Base-by-base conservation (phyloP, 1,140 invertebrate species). In the Pseudomyrmex pallidus region DNA sequence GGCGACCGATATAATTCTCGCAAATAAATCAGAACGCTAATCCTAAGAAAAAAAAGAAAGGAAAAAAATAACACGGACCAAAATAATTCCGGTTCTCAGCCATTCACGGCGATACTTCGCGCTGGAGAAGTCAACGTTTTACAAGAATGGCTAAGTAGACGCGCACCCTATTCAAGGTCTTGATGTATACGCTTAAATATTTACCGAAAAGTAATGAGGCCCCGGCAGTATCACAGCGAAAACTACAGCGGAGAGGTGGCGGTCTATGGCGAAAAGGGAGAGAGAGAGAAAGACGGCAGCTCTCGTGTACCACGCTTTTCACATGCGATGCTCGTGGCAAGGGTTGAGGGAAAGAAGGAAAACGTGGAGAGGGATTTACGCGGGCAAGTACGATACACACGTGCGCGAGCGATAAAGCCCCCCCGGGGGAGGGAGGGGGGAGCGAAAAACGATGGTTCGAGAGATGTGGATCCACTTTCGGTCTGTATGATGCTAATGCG, bases 401-500 rank as follows among this genome's bases (percentile, higher is more conserved):
- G 67, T 8, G 15, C 54, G 8, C 44, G 4, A 10, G 25, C 68
- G 57, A 35, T 56, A 54, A 20, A 25, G 2, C 25, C 25, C n/a
- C n/a, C n/a, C n/a, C n/a, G n/a, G n/a, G n/a, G n/a, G n/a, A n/a
- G n/a, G n/a, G n/a, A n/a, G n/a, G n/a, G n/a, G n/a, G n/a, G n/a
- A n/a, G 25, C 25, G 25, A 25, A 25, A 22, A 67, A 63, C 50
- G 35, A 35, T 7, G 74, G 22, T 73, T 63, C 46, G 20, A 59
- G 46, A 35, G 35, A 35, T n/a, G n/a, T n/a, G 25, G 59, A 83
- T 50, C 66, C 62, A 74, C 85, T 84, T 83, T 72, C 74, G 72
- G 88, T 90, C 91, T 91, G 86, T 86, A 84, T 86, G 85, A 85
- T 73, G 89, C 88, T 93, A 92, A 93, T 92, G 91, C 91, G 92